These are phyloP conservation scores for Alces alces DNA, from an alignment of 2,113 vertebrate species.

Conservation along the genomic window DNA sequence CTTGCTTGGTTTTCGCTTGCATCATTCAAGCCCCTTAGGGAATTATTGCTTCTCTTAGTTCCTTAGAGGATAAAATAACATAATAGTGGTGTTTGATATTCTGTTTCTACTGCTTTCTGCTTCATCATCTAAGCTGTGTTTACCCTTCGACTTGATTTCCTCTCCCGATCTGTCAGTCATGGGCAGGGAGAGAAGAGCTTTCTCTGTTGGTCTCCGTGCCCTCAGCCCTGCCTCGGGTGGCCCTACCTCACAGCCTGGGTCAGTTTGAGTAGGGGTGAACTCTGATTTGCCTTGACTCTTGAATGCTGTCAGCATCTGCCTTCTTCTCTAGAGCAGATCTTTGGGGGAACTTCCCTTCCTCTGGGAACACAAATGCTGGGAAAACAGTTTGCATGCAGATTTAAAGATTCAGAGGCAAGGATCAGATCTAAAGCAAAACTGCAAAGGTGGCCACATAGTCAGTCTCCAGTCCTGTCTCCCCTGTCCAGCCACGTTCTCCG, in stretches of 20 bases:
- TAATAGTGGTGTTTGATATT: neutral
- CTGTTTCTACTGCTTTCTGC: neutral
- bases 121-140: neutral
- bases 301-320: neutral
- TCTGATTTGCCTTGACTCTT: neutral
- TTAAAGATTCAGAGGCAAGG: neutral
- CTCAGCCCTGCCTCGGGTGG: neutral
- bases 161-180: neutral
- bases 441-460: neutral
- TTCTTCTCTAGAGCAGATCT: neutral
- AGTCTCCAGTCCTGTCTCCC: rapidly evolving
- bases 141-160: neutral
- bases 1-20: neutral
- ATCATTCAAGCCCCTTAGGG: neutral
- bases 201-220: neutral
- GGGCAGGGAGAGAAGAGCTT: neutral
- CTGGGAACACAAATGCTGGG: neutral
- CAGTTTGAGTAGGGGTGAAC: neutral
- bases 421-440: neutral
- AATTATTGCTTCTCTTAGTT: neutral
- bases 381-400: neutral
- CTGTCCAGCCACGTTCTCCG: neutral
- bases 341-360: neutral
- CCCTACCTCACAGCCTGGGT: neutral
- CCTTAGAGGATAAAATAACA: neutral